Conservation (phyloP, 2,113 vertebrate genomes). For the Prionailurus bengalensis region DNA sequence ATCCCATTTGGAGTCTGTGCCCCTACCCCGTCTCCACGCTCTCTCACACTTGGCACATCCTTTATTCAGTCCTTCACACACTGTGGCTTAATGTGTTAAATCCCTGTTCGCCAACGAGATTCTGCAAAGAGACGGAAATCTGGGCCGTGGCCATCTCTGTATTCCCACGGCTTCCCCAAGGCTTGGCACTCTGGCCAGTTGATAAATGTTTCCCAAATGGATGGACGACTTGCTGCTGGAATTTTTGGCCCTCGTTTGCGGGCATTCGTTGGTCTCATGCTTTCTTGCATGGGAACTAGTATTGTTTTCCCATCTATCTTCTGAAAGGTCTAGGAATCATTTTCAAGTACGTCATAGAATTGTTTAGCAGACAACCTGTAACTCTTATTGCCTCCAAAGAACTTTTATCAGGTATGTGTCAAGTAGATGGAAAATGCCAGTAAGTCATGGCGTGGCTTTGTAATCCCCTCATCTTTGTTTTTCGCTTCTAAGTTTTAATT, state of each 20-base stretch:
- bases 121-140: not conserved
- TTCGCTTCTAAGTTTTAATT: not conserved
- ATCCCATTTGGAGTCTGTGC: not conserved
- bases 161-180: constrained; percentile 54
- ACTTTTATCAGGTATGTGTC: not conserved
- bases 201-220: constrained; percentile 72
- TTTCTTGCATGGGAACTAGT: constrained; percentile 63
- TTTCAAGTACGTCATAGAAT: constrained; percentile 52
- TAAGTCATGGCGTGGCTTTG: constrained; percentile 1
- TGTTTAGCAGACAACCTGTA: not conserved
- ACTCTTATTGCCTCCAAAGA: not conserved
- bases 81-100: not conserved
- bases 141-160: not conserved
- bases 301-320: constrained; percentile 62
- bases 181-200: constrained; percentile 52
- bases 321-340: constrained; percentile 61
- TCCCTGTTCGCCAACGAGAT: not conserved
- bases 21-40: not conserved
- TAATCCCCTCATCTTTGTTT: not conserved
- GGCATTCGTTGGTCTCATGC: constrained; percentile 18
- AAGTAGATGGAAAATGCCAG: not conserved
- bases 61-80: not conserved
- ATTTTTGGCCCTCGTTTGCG: constrained; percentile 50
- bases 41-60: not conserved
- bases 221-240: constrained; percentile 57